Base-by-base conservation (phyloP, 2,888 invertebrate species). In the Ommatoiulus sabulosus region DNA sequence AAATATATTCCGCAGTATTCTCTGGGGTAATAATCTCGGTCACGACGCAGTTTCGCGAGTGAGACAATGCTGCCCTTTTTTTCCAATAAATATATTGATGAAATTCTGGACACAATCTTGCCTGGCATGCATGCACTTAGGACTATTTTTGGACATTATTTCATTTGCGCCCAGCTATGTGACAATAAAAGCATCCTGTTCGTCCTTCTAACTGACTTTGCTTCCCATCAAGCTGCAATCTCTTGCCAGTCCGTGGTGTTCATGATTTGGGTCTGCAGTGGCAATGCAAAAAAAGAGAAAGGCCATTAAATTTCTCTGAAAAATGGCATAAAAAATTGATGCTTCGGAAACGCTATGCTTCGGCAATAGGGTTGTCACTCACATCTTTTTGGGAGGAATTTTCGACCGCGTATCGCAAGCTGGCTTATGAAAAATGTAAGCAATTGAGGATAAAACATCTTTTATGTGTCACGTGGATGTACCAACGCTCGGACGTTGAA, bases 121-220 rank as follows among this genome's bases (percentile, higher is more conserved):
- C 52, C 12, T 52, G 12, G 63, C 63, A n/a, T n/a, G 17, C 63
- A 63, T 63, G 63, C 63, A 63, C 63, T 63, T n/a, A 63, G n/a
- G 63, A 63, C 63, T 63, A 63, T 63, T 63, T n/a, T 63, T 63
- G 63, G 63, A 63, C 63, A 63, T 63, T 63, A 63, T 63, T 63
- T 63, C 63, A 63, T 63, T 63, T 63, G 63, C 17, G 63, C 63
- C 63, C 63, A 63, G 17, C 17, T 63, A n/a, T 17, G 63, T 63
- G 63, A 63, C 63, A n/a, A n/a, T 63, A 63, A 63, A n/a, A 63
- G 63, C 63, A 63, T 63, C 63, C 63, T 63, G 5, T 63, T 63
- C 63, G 63, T 63, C 63, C 63, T 15, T n/a, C 5, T 63, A 63
- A 63, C 63, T 63, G 63, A 63, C 63, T 63, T 63, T 63, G n/a